Evolutionary conservation across 2,797 vertebrate genomes (phyloP).

Genomic region (Ficedula albicollis): DNA sequence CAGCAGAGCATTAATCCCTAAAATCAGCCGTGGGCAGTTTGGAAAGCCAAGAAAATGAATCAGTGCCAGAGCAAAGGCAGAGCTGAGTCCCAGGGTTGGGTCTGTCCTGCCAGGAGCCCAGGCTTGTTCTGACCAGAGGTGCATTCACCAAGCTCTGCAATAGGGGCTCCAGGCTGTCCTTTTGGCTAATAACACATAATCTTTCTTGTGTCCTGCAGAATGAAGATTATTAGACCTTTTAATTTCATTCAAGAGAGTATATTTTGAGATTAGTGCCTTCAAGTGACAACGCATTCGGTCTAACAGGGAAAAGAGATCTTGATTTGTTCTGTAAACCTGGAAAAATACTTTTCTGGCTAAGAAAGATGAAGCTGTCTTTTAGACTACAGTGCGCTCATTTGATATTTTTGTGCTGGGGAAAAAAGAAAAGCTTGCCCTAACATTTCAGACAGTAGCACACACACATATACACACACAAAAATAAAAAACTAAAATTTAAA

Average conservation of each 20-base stretch:
- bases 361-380: not conserved
- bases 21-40: not conserved
- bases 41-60: not conserved
- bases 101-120: not conserved
- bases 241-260: not conserved
- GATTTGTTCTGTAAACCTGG: not conserved
- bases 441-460: not conserved
- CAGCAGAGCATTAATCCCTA: not conserved
- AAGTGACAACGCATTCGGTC: not conserved
- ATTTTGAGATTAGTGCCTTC: not conserved
- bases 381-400: not conserved
- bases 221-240: slow-evolving; percentile 36
- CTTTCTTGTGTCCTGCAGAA: not conserved
- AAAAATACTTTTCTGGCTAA: not conserved
- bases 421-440: not conserved
- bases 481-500: too few relatives aligned
- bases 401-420: not conserved
- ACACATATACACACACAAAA: not conserved
- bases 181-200: slow-evolving; percentile 10
- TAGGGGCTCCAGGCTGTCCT: not conserved
- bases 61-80: slow-evolving; percentile 14
- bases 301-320: not conserved
- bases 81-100: not conserved
- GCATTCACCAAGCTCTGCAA: not conserved
- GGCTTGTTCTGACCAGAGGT: not conserved